Base-by-base conservation (phyloP, 2,113 vertebrate genomes). In the Parotia lawesii region DNA sequence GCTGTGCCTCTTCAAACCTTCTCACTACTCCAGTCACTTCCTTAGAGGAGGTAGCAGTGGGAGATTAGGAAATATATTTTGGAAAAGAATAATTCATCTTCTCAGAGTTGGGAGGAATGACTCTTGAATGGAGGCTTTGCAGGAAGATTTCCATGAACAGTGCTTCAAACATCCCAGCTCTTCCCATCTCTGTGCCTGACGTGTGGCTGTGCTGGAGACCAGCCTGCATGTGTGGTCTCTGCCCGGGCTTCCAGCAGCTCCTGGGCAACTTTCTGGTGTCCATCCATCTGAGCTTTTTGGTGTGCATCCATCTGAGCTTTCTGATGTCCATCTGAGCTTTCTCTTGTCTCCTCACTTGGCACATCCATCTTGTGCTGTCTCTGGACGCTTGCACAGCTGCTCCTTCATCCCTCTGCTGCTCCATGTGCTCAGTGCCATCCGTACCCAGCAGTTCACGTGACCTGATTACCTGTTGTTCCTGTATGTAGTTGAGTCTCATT, bases 401-500 rank as follows among this genome's bases (percentile, higher is more conserved):
- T 66, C 17, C 42, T 71, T 88, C 75, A 25, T 85, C 35, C 35
- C 65, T 44, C 0, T 44, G 74, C 91, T 82, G 71, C 82, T 90
- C 35, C 44, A 0, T 38, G 84, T 92, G 65, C 89, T 77, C 58
- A 2, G 67, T 74, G 79, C 44, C 70, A 33, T 35, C 91, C 65
- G 64, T 51, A 15, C 8, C 79, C 62, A 11, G 61, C 16, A 62
- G 74, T 57, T 89, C 50, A 2, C 60, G 89, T 94, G 50, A 87
- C 76, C 92, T 93, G 67, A 17, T 79, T 67, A 80, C 84, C 79
- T 93, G 80, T 80, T 96, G 81, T 89, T 96, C 35, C 90, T 90
- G 25, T 61, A 35, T 71, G 58, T 57, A 89, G 91, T 80, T 58
- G 85, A 95, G 92, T 96, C 96, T 97, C 91, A 96, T 93, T 44